Evolutionary conservation across 2,888 invertebrate species (phyloP), one percentile per base, ranked within the genome.

Genomic region (Eugnorisma glareosa): DNA sequence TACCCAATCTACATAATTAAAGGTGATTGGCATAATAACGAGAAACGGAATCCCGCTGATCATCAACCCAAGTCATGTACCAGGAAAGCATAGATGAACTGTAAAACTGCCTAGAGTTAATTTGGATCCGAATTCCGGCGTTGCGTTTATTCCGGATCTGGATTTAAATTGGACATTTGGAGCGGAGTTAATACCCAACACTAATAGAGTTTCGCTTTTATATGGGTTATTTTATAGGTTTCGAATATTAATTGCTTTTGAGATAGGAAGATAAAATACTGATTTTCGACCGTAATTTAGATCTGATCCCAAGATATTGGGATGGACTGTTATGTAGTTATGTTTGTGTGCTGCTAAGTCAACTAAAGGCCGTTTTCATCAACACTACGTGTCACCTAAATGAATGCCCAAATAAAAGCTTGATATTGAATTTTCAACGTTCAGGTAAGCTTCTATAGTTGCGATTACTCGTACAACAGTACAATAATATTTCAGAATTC

Each of bases 21-120:
- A 77, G 37, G n/a, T 71, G 64, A 79, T 83, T 76, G 51, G 43
- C 31, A 40, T 51, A 66, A 83, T 83, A 75, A 67, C 74, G 24
- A 54, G 48, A 75, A 79, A 84, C 79, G 61, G 75, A 54, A 11
- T n/a, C 13, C n/a, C 64, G 4, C 54, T 71, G 71, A 63, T 80
- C 73, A 73, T 31, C 11, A 68, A 85, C 61, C 21, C 83, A 75
- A 78, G 78, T 74, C 85, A 83, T 75, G 85, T 79, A 75, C 78
- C 10, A 77, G 74, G 76, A 81, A 64, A 13, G 8, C 71, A 78
- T 54, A 83, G 73, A 68, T 73, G 66, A 66, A 71, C 73, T 79
- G 77, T 75, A 77, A 85, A 85, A 82, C 77, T 61, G 64, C 66
- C 37, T 63, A 31, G 71, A 79, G 70, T 81, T 69, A 73, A 86